Evolutionary conservation across 2,113 vertebrate species (phyloP), one percentile per base, ranked within the genome.

Genomic region (Vidua chalybeata): DNA sequence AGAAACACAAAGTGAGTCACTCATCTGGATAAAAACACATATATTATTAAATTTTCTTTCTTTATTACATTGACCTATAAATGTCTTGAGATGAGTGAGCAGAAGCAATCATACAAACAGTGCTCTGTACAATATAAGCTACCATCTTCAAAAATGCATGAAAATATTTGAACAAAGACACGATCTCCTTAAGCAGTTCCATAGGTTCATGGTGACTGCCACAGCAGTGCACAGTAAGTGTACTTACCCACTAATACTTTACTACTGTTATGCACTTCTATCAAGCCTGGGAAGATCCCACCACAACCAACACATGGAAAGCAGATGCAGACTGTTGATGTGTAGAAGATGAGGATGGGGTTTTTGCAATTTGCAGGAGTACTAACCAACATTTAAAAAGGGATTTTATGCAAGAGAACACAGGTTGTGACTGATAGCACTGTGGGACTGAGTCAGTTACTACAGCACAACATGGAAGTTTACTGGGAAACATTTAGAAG

Each of bases 11-110:
- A 96, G 81, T 78, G 81, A 96, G 87, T 83, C 95, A 93, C 89
- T 95, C 94, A 96, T 90, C 91, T 97, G 94, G 88, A 97, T 94
- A 94, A 96, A 96, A 97, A 96, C 84, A 96, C 89, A 96, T 93
- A 86, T 93, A 95, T 95, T 96, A 94, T 92, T 97, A 94, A 96
- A 92, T 96, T 95, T 96, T 90, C 96, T 95, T 97, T 94, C 96
- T 96, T 97, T 95, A 94, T 91, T 93, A 94, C 82, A 46, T 41
- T 97, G 96, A 96, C 90, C 66, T 94, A 88, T 86, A 94, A 95
- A 94, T 86, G 86, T 95, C 89, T 96, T 78, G 43, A 89, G 85
- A 96, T 94, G 94, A 97, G 74, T 73, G 89, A 96, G 94, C 89
- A 86, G 94, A 94, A 94, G 45, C 67, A 78, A 84, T 93, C 93